Conservation (phyloP, 2,113 vertebrate genomes). For the Daubentonia madagascariensis region DNA sequence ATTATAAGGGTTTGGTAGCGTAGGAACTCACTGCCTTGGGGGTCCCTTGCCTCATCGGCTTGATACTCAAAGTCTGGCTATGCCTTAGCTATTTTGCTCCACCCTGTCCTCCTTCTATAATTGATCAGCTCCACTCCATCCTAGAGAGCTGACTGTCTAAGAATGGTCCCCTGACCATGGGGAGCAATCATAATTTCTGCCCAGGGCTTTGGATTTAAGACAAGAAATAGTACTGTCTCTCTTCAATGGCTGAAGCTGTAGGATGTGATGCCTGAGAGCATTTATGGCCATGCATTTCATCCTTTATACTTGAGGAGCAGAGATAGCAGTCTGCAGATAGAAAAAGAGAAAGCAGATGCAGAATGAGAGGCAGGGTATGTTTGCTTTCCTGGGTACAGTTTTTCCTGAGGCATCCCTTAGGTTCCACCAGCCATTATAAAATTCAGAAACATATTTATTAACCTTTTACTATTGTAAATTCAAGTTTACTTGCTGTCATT, state of each 20-base stretch:
- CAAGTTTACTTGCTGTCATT: neutral
- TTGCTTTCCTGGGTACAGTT: neutral
- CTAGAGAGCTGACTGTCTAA: neutral
- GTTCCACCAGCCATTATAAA: neutral
- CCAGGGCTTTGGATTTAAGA: neutral
- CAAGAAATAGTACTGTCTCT: neutral
- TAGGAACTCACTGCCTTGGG: neutral
- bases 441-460: neutral
- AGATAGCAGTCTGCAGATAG: neutral
- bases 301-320: neutral
- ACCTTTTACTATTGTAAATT: neutral
- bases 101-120: neutral
- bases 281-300: neutral
- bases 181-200: neutral
- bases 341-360: neutral
- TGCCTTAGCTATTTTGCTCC: neutral
- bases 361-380: neutral
- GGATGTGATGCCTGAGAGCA: neutral
- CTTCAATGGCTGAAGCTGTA: neutral
- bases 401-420: neutral
- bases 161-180: no score
- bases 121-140: neutral
- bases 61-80: no score
- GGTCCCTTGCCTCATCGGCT: neutral
- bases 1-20: neutral